A percentile compares a stretch with the other conserved stretches of the same genome.
Evolutionary conservation across 2,797 vertebrate species (phyloP).

Genomic region (Halcyon badia): DNA sequence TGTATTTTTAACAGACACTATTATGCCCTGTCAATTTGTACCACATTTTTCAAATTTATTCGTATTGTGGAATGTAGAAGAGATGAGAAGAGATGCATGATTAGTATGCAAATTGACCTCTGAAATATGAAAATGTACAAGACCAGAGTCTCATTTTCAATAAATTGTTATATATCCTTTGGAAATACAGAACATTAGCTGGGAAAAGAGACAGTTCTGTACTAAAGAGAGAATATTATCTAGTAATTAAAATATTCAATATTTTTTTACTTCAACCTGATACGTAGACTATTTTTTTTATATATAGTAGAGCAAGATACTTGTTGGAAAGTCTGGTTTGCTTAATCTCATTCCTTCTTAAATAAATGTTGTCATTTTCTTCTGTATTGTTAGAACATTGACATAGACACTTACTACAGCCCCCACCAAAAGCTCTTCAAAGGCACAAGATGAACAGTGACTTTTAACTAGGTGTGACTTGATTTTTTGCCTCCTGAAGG

Average conservation of each 20-base stretch:
- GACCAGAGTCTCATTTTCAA: not conserved
- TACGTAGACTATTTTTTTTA: not conserved
- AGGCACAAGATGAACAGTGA: not conserved
- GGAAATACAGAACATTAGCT: not conserved
- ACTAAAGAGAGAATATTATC: not conserved
- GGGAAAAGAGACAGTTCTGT: not conserved
- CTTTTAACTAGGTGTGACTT: not conserved
- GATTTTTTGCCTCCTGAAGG: accelerated
- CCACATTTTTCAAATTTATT: not conserved
- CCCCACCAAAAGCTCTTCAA: not conserved
- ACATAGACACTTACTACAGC: not conserved
- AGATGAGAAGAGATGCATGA: not conserved
- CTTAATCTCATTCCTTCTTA: not conserved
- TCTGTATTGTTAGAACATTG: not conserved
- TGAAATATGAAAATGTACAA: not conserved
- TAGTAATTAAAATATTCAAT: not conserved
- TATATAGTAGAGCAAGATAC: not conserved
- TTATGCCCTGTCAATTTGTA: not conserved
- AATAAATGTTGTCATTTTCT: not conserved
- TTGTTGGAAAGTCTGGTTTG: not conserved
- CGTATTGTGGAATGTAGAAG: not conserved
- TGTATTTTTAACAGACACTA: conserved; percentile 4
- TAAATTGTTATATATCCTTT: not conserved
- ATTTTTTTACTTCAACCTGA: not conserved
- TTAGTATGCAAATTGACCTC: conserved; percentile 26